Base-by-base conservation (phyloP, 2,888 invertebrate species). In the Drosophila imparisetae region DNA sequence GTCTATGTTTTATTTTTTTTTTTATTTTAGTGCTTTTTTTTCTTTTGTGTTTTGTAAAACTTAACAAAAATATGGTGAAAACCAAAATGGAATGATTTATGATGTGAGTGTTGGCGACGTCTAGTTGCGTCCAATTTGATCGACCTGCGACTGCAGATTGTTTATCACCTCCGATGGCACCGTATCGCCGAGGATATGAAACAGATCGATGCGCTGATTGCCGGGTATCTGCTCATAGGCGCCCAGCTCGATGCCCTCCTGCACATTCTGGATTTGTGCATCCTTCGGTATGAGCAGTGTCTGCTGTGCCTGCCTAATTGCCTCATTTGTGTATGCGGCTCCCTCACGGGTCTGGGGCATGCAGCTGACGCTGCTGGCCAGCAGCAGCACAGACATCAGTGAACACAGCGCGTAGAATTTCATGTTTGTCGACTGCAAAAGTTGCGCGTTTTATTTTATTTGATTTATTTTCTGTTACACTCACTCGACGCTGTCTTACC, bases 141-240 rank as follows among this genome's bases (percentile, higher is more conserved):
- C 97, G 87, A 97, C 96, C 93, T 97, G 97, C 63, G 95, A 94
- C 92, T 97, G 97, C 73, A 97, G 94, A 93, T 97, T 97, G 94
- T 96, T 96, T 92, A 97, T 96, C 45, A 97, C 97, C 93, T 97
- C 97, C 53, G 96, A 95, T 11, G 97, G 97, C 73, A 97, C 96
- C 92, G 97, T 96, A 91, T 96, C 97, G 11, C 97, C 97, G 66
- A 97, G 94, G 88, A 97, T 96, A 92, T 97, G 96, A 92, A 95
- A 96, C n/a, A 97, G 94, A 93, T 97, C 96, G 93, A 97, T 96
- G 90, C 95, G 95, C 93, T 97, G 97, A 93, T 96, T 95, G 74
- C 96, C 96, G 89, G 97, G 97, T 89, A 97, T 97, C 79, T 96
- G 96, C 93, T 97, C 97, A 93, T 96, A 97, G 7, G 97, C 97